Conservation (phyloP, 2,888 invertebrate species). For the Belgica antarctica region DNA sequence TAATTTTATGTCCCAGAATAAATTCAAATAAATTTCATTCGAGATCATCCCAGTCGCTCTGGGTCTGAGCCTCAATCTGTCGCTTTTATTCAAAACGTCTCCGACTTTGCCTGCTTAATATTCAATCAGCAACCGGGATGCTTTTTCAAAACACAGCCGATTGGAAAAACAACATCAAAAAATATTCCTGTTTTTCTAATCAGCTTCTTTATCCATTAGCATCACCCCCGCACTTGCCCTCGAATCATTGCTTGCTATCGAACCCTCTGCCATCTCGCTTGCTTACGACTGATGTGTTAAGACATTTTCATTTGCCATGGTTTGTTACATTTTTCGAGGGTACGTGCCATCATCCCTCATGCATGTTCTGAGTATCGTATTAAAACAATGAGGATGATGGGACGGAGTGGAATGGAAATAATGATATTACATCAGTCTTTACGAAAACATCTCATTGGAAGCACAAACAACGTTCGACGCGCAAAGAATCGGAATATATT, state of each 20-base stretch:
- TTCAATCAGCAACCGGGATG: neutral
- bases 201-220: conserved; percentile 23
- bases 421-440: conserved; percentile 10
- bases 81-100: too few relatives aligned
- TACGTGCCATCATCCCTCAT: neutral
- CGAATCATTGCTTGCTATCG: neutral
- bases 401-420: neutral
- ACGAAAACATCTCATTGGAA: too few relatives aligned
- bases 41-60: too few relatives aligned
- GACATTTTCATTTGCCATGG: conserved; percentile 28
- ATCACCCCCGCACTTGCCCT: neutral
- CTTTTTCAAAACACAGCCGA: neutral
- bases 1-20: too few relatives aligned
- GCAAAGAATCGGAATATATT: neutral
- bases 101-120: neutral
- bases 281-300: neutral
- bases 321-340: conserved; percentile 10
- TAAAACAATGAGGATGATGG: neutral
- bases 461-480: neutral
- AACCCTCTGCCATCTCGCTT: neutral
- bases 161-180: neutral
- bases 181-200: conserved; percentile 5
- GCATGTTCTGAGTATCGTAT: neutral
- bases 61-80: too few relatives aligned
- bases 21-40: too few relatives aligned